Percentiles rank a stretch among this genome's conserved stretches.
These are phyloP conservation scores for Hylyphantes graminicola DNA, from an alignment of 1,140 invertebrate species.

Conservation along the genomic window DNA sequence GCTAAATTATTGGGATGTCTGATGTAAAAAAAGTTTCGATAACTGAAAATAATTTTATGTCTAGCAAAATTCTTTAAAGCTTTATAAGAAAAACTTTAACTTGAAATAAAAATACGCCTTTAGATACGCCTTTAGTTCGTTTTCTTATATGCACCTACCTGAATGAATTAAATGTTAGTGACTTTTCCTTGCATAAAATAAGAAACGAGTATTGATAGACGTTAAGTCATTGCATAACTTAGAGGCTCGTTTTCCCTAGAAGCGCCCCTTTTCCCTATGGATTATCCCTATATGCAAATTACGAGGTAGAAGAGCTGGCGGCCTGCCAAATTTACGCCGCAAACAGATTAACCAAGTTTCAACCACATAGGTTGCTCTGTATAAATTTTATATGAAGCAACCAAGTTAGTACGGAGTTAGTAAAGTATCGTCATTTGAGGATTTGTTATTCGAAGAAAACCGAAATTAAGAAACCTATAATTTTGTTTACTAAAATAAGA, in stretches of 20 bases:
- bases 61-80: too few species aligned
- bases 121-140: too few species aligned
- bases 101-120: too few species aligned
- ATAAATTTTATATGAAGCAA: slow-evolving; percentile 48
- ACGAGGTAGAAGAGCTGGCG: slow-evolving; percentile 18
- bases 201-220: slow-evolving; percentile 40
- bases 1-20: too few species aligned
- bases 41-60: too few species aligned
- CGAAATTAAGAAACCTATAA: too few species aligned
- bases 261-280: slow-evolving; percentile 41
- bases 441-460: neutral
- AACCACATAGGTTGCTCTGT: slow-evolving; percentile 26
- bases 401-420: slow-evolving; percentile 6
- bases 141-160: too few species aligned
- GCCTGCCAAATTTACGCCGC: slow-evolving; percentile 40
- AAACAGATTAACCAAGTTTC: slow-evolving; percentile 45
- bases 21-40: too few species aligned
- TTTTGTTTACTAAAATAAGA: too few species aligned
- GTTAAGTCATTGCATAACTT: slow-evolving; percentile 16
- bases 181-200: slow-evolving; percentile 14
- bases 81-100: too few species aligned
- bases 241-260: slow-evolving; percentile 40
- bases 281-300: slow-evolving; percentile 56
- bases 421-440: slow-evolving; percentile 24
- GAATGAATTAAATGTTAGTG: too few species aligned